Evolutionary conservation across 35 echinoderm and acorn worm species (phyloP).

Genomic region (Ophioderma brevispina): DNA sequence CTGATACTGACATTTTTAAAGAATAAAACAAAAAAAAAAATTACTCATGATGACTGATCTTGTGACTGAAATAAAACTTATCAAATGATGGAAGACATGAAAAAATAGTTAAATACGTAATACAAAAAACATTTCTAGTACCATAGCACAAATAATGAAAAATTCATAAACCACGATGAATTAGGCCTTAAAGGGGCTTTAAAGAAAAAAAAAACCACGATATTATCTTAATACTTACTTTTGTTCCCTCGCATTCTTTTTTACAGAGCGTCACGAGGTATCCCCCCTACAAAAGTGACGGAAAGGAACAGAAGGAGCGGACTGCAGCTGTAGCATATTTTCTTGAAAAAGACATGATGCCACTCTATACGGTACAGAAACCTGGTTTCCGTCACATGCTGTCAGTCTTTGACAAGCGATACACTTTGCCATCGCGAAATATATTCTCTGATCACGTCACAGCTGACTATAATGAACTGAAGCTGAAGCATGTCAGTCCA

Average conservation of each 20-base stretch:
- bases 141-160: no score
- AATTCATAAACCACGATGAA: no score
- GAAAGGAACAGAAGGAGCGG: not conserved
- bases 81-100: no score
- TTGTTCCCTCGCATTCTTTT: not conserved
- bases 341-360: conserved; percentile 42
- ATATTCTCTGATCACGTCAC: not conserved
- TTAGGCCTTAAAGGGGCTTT: no score
- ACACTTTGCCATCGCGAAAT: conserved; percentile 23
- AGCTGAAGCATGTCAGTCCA: not conserved
- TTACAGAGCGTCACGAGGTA: not conserved
- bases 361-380: conserved; percentile 32
- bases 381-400: conserved; percentile 40
- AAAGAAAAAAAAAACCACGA: no score
- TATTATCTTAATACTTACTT: not conserved
- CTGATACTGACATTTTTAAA: no score
- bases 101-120: no score
- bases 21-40: no score
- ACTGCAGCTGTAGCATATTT: conserved; percentile 37
- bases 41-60: no score
- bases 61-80: no score
- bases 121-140: no score
- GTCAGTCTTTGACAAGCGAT: conserved; percentile 9
- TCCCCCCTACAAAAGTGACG: not conserved
- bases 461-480: conserved; percentile 20